These are phyloP conservation scores for Chrysopilus asiliformis DNA, from an alignment of 2,888 invertebrate species.

Conservation along the genomic window DNA sequence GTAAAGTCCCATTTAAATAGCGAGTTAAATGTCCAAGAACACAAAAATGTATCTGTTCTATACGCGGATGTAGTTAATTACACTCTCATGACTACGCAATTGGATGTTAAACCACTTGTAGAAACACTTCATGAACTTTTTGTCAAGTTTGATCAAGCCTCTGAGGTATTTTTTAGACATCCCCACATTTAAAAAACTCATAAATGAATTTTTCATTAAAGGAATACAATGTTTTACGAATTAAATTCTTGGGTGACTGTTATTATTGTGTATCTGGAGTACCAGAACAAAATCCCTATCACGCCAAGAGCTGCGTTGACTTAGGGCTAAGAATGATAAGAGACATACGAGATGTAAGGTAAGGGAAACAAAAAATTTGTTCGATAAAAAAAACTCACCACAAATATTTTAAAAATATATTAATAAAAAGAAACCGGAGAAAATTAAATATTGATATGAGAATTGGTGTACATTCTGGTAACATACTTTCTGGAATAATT, in stretches of 20 bases:
- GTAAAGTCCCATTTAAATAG: slow-evolving; percentile 41
- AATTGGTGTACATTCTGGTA: slow-evolving; percentile 89
- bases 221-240: slow-evolving; percentile 64
- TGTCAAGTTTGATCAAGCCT: slow-evolving; percentile 81
- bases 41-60: slow-evolving; percentile 76
- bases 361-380: no score
- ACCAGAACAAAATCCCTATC: slow-evolving; percentile 59
- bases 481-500: slow-evolving; percentile 79
- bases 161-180: slow-evolving; percentile 45
- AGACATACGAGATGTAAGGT: slow-evolving; percentile 72
- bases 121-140: slow-evolving; percentile 83
- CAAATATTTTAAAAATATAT: slow-evolving; percentile 1
- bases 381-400: neutral
- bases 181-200: no score
- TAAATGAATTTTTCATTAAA: slow-evolving; percentile 24
- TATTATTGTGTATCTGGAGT: slow-evolving; percentile 88
- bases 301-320: slow-evolving; percentile 82
- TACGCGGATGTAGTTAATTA: slow-evolving; percentile 93
- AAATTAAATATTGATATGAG: slow-evolving; percentile 86
- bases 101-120: slow-evolving; percentile 69
- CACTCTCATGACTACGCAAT: slow-evolving; percentile 69
- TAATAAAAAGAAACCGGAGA: slow-evolving; percentile 51
- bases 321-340: slow-evolving; percentile 86
- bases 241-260: slow-evolving; percentile 88
- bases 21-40: slow-evolving; percentile 74